phyloP scores from a whole-genome alignment of 2,113 vertebrate species.

The Aptenodytes forsteri region DNA sequence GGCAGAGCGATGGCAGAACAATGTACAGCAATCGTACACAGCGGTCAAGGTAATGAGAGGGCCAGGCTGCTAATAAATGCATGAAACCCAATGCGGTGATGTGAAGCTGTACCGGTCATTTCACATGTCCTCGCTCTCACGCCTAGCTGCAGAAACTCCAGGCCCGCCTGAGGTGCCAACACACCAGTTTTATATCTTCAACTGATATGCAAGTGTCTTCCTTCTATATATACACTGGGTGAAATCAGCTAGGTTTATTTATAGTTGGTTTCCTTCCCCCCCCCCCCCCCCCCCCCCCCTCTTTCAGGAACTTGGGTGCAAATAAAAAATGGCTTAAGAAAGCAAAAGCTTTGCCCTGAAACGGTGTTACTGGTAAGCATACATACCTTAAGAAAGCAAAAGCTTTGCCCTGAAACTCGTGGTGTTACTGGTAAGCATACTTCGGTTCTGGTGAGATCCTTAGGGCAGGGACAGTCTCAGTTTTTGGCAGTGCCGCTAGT shows the following conservation, averaged over 20 bases:
- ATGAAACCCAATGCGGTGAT: not conserved
- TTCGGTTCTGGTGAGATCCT: not conserved
- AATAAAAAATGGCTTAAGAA: no score
- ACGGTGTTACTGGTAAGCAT: no score
- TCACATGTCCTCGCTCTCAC: not conserved
- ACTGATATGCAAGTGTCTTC: not conserved
- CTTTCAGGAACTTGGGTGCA: no score
- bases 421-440: not conserved
- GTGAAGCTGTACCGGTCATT: rapidly evolving
- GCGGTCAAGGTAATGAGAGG: rapidly evolving
- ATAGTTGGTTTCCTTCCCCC: not conserved
- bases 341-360: no score
- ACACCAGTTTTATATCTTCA: not conserved
- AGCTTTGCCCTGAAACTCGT: not conserved
- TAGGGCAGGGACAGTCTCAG: not conserved
- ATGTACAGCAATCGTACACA: rapidly evolving
- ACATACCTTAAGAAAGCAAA: not conserved
- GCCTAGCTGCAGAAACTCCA: not conserved
- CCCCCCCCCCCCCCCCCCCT: no score
- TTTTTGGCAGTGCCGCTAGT: not conserved
- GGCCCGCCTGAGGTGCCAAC: not conserved
- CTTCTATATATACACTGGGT: not conserved
- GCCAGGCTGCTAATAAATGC: not conserved
- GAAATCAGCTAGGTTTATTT: not conserved
- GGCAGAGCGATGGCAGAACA: not conserved